Percentiles rank a stretch among this genome's conserved stretches.
These are phyloP conservation scores for Helicolenus hilgendorfi DNA, from an alignment of 2,797 vertebrate species.

Conservation along the genomic window DNA sequence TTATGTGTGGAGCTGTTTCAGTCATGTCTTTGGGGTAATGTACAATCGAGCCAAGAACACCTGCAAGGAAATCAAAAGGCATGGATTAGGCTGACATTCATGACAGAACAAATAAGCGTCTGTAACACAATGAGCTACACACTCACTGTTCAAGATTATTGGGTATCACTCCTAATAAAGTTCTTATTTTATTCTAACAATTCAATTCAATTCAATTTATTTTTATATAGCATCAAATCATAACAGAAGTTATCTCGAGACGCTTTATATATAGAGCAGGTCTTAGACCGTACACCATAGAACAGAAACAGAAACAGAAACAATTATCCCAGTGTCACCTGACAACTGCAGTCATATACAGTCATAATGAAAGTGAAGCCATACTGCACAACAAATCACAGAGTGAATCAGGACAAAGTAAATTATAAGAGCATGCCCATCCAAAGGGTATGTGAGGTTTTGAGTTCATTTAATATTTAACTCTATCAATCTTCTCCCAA, in stretches of 20 bases:
- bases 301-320: no score
- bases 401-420: neutral
- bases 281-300: no score
- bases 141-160: neutral
- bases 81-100: neutral
- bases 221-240: no score
- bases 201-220: no score
- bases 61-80: constrained; percentile 56
- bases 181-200: neutral
- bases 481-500: constrained; percentile 21
- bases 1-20: constrained; percentile 1
- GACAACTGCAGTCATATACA: neutral
- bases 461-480: constrained; percentile 46
- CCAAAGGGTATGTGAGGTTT: neutral
- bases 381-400: neutral
- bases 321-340: neutral
- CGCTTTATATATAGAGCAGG: no score
- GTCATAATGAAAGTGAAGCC: neutral
- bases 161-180: neutral
- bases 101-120: neutral
- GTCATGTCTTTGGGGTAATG: constrained; percentile 79
- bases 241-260: no score
- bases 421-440: neutral
- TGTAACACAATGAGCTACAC: neutral
- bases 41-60: constrained; percentile 86